These are phyloP conservation scores for Cancer borealis DNA, from an alignment of 2,888 invertebrate genomes.

Conservation along the genomic window DNA sequence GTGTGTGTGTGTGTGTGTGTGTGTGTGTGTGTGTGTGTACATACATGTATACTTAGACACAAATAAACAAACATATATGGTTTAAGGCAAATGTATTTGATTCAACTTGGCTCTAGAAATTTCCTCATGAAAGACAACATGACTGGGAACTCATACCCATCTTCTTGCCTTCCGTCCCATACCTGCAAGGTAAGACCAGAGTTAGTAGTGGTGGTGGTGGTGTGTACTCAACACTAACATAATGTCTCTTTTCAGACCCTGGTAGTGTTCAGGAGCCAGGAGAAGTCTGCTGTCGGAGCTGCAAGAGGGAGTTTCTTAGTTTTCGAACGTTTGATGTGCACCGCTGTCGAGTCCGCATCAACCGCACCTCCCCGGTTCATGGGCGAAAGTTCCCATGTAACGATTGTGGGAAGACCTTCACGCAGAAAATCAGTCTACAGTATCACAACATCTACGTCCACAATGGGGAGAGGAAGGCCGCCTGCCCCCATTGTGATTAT, in stretches of 20 bases:
- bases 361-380: neutral
- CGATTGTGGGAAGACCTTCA: slow-evolving; percentile 66
- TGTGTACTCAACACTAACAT: neutral
- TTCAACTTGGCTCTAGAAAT: too few species aligned
- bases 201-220: neutral
- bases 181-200: too few species aligned
- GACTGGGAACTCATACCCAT: too few species aligned
- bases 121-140: too few species aligned
- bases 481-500: slow-evolving; percentile 67
- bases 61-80: too few species aligned
- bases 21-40: too few species aligned
- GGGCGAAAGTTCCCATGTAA: slow-evolving; percentile 46
- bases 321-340: slow-evolving; percentile 39
- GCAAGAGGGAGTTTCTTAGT: slow-evolving; percentile 78
- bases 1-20: too few species aligned
- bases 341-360: slow-evolving; percentile 44
- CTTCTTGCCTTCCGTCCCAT: too few species aligned
- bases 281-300: slow-evolving; percentile 58
- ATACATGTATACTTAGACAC: too few species aligned
- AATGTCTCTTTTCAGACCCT: slow-evolving; percentile 52
- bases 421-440: slow-evolving; percentile 70
- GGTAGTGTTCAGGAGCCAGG: neutral
- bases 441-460: slow-evolving; percentile 69
- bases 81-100: too few species aligned
- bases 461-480: slow-evolving; percentile 66